Evolutionary conservation across 2,113 vertebrate species (phyloP), one percentile per base, ranked within the genome.

Genomic region (cattle (Bos taurus)): DNA sequence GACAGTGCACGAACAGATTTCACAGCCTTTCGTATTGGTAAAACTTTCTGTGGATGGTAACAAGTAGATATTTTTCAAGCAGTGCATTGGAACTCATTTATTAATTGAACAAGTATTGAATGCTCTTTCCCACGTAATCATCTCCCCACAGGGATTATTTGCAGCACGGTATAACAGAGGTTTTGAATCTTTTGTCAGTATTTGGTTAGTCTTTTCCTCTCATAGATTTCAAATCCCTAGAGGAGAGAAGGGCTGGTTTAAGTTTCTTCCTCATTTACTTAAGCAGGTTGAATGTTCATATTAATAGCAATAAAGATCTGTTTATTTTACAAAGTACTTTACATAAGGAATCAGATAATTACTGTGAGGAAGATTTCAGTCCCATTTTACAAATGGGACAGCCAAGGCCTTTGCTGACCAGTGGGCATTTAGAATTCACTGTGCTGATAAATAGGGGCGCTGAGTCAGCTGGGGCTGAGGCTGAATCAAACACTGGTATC

Each of bases 121-220:
- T 83, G 14, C 11, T 48, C 21, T 91, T 94, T 93, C 21, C 56
- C 21, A 33, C 64, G 33, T 64, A 94, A 8, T 89, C 89, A 57
- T 83, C 23, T 54, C 30, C 13, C 23, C 14, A 52, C 8, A 57
- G 40, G 46, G 28, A 59, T 92, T 88, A 50, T 97, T 95, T 95
- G 88, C 13, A 74, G 59, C 62, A 28, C 9, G 60, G 43, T 52
- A 86, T 92, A 96, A 92, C 54, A 46, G 7, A 50, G 90, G 59
- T 97, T 95, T 67, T 23, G 8, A 77, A 14, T 98, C 52, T 7
- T 96, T 90, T 26, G n/a, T 78, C 43, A 85, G 57, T 81, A 85
- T 92, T 97, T 85, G 52, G 48, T 96, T 86, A 57, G 28, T 97
- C 90, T 96, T 97, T 95, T 96, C 50, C 59, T 28, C 7, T 81